Evolutionary conservation across 2,797 vertebrate species (phyloP).

Genomic region (Chelidonichthys spinosus): DNA sequence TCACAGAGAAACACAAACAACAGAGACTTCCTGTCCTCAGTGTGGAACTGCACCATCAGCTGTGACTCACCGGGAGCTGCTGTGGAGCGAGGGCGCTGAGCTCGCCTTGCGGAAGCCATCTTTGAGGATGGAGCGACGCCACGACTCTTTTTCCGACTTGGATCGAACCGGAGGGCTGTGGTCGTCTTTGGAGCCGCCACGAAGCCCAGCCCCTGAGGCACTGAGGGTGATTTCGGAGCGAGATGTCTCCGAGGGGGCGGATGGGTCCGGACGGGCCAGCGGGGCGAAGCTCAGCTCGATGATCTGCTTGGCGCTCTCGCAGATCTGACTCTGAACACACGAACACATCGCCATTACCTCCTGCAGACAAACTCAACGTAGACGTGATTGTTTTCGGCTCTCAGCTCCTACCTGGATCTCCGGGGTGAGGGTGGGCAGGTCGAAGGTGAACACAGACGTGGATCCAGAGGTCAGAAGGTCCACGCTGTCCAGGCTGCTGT

Average conservation of each 20-base stretch:
- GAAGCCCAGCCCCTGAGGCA: slow-evolving; percentile 29
- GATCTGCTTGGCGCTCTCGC: slow-evolving; percentile 88
- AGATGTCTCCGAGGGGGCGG: slow-evolving; percentile 44
- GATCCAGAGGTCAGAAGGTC: slow-evolving; percentile 91
- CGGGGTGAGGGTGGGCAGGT: slow-evolving; percentile 90
- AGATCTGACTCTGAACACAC: slow-evolving; percentile 85
- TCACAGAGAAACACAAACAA: neutral
- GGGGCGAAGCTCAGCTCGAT: slow-evolving; percentile 89
- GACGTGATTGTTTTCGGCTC: rapidly evolving
- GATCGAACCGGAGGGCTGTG: slow-evolving; percentile 35
- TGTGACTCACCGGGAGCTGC: slow-evolving; percentile 62
- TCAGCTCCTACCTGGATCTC: slow-evolving; percentile 83
- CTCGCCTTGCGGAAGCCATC: slow-evolving; percentile 73
- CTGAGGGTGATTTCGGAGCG: slow-evolving; percentile 63
- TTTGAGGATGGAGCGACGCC: slow-evolving; percentile 51
- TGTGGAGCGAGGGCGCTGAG: slow-evolving; percentile 66
- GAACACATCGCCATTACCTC: neutral
- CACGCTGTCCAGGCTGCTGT: slow-evolving; percentile 92
- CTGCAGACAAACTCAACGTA: neutral
- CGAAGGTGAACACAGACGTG: slow-evolving; percentile 93
- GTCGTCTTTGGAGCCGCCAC: slow-evolving; percentile 51
- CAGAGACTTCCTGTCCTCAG: neutral
- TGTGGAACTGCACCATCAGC: neutral
- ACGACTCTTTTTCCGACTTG: slow-evolving; percentile 49
- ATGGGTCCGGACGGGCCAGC: slow-evolving; percentile 75